Conservation (phyloP, 2,888 invertebrate genomes). For the Machimus rusticus region DNA sequence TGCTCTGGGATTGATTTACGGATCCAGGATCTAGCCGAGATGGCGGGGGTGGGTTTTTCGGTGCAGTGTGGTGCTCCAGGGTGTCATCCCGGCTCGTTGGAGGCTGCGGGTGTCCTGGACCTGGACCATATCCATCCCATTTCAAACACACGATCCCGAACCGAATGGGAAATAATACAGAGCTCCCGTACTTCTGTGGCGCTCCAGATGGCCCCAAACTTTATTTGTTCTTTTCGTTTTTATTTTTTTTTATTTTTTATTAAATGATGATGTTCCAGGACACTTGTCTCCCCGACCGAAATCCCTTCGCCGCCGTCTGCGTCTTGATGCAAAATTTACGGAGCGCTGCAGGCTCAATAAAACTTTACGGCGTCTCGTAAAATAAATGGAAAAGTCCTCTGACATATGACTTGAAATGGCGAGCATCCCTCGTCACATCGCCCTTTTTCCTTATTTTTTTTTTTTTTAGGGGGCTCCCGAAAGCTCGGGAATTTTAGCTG, state of each 20-base stretch:
- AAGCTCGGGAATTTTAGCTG: background rate
- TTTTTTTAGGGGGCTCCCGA: background rate
- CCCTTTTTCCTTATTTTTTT: background rate
- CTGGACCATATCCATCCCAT: background rate
- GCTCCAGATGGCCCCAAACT: conserved; percentile 1
- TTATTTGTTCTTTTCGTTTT: background rate
- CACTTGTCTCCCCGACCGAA: background rate
- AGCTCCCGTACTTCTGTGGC: background rate
- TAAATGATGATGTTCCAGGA: conserved; percentile 26
- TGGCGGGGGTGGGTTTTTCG: background rate
- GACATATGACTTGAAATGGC: background rate
- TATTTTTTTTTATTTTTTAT: too few relatives aligned
- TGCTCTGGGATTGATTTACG: conserved; percentile 30
- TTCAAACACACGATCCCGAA: background rate
- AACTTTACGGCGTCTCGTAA: conserved; percentile 29
- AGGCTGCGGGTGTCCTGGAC: background rate
- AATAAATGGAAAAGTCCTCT: conserved; percentile 26
- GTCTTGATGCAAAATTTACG: conserved; percentile 20
- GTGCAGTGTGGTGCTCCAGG: background rate
- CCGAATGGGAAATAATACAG: background rate
- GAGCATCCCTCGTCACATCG: background rate
- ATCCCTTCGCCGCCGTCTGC: background rate
- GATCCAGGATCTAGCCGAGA: background rate
- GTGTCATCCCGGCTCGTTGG: background rate
- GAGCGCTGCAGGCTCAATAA: conserved; percentile 32